Base-by-base conservation (phyloP, 1,140 invertebrate genomes). In the Solen grandis region DNA sequence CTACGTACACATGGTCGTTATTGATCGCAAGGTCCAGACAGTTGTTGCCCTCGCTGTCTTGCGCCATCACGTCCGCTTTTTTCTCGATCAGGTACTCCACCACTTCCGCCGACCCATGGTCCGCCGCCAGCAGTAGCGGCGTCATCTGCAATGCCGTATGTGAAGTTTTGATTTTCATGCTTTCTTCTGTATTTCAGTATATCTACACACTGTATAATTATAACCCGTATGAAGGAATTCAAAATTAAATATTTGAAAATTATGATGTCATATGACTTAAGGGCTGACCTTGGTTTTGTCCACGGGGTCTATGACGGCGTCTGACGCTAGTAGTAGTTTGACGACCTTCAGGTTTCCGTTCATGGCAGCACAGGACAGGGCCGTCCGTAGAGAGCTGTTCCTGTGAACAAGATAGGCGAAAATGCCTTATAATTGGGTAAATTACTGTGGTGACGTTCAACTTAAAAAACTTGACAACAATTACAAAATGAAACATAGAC, bases 11-110 rank as follows among this genome's bases (percentile, higher is more conserved):
- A 35, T 89, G 82, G 27, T 85, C 86, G 68, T 89, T 82, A 55
- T 88, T 86, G 72, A 93, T 91, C n/a, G 92, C 92, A 29, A 92
- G 65, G 83, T 93, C 92, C 8, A 93, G 82, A 60, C 91, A 92
- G 82, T 92, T 93, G 57, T 84, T 84, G 19, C 88, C 86, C 14
- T 89, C 68, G 2, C 83, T 74, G 76, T 93, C 91, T 25, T 68
- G 63, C 16, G 85, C 76, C 5, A 78, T 55, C 19, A 93, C 86
- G 65, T 86, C 83, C 27, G 90, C 89, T 60, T 88, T 84, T 54
- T 68, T 72, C 50, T 88, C 80, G 2, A 93, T 60, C 0, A 93
- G 79, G 2, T 91, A 80, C 16, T 87, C 82, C 0, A 93, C 88
- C 19, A 91, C 84, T 22, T 87, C 84, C n/a, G 75, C 63, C 69